Evolutionary conservation across 2,797 vertebrate genomes (phyloP).

Genomic region (Fundulus diaphanus): DNA sequence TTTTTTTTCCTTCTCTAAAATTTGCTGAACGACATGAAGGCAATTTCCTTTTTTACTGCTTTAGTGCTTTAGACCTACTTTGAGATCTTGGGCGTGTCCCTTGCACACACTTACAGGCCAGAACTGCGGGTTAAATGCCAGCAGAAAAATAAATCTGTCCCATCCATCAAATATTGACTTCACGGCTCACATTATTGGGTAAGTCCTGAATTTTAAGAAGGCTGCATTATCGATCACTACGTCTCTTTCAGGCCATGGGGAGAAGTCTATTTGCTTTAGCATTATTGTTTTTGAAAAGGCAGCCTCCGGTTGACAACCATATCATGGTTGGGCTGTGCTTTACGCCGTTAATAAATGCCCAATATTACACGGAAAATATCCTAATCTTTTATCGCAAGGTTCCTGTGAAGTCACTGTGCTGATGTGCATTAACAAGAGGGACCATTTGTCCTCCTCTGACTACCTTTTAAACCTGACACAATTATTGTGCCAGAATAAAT

Average conservation of each 20-base stretch:
- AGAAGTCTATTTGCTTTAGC: conserved; percentile 34
- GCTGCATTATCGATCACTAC: conserved; percentile 53
- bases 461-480: too few species aligned
- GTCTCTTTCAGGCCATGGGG: conserved; percentile 24
- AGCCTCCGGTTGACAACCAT: conserved; percentile 35
- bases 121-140: conserved; percentile 57
- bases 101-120: conserved; percentile 6
- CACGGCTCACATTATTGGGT: conserved; percentile 42
- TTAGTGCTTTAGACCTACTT: conserved; percentile 19
- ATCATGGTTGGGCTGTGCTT: neutral
- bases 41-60: conserved; percentile 16
- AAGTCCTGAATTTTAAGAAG: conserved; percentile 66
- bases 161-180: conserved; percentile 74
- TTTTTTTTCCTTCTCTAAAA: neutral
- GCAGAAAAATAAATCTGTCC: conserved; percentile 57
- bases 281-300: conserved; percentile 44
- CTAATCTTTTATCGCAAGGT: neutral
- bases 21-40: conserved; percentile 16
- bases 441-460: neutral
- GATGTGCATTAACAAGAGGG: neutral
- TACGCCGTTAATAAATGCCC: conserved; percentile 23
- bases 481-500: too few species aligned
- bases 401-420: neutral
- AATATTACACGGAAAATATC: neutral
- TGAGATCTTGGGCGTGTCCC: conserved; percentile 20